These are phyloP conservation scores for Tychaedon coryphoeus DNA, from an alignment of 2,113 vertebrate species.

Conservation along the genomic window DNA sequence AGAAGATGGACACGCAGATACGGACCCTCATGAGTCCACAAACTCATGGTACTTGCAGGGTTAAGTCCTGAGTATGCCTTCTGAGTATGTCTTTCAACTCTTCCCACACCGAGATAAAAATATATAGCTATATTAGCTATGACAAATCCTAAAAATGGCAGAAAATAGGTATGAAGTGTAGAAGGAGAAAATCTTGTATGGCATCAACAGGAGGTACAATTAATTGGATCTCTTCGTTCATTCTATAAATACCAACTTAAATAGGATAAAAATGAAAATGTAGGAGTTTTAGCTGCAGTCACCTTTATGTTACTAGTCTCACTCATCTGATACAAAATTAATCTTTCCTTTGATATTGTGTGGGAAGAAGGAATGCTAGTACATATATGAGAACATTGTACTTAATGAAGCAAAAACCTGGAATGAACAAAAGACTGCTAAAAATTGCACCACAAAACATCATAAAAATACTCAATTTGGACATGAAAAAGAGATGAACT, in stretches of 20 bases:
- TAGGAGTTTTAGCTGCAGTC: conserved; percentile 24
- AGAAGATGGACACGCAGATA: background rate
- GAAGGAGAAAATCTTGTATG: conserved; percentile 32
- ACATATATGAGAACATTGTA: background rate
- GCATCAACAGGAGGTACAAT: conserved; percentile 53
- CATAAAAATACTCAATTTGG: background rate
- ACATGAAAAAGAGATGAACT: background rate
- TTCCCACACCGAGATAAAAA: conserved; percentile 59
- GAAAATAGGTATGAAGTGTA: background rate
- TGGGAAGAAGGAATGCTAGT: conserved; percentile 2
- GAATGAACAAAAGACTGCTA: background rate
- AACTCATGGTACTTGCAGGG: background rate
- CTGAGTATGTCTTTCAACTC: conserved; percentile 43
- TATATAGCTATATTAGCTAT: conserved; percentile 25
- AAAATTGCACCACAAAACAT: background rate
- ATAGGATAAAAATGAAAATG: conserved; percentile 30
- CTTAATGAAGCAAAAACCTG: background rate
- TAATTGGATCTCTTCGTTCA: conserved; percentile 49
- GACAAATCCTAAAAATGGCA: conserved; percentile 12
- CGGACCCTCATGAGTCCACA: background rate
- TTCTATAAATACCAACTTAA: conserved; percentile 48
- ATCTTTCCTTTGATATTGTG: background rate
- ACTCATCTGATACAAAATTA: conserved; percentile 43
- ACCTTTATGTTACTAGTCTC: conserved; percentile 43
- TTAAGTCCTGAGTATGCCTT: conserved; percentile 4